Evolutionary conservation across 2,113 vertebrate species (phyloP), one percentile per base, ranked within the genome.

Genomic region (Ranitomeya variabilis): DNA sequence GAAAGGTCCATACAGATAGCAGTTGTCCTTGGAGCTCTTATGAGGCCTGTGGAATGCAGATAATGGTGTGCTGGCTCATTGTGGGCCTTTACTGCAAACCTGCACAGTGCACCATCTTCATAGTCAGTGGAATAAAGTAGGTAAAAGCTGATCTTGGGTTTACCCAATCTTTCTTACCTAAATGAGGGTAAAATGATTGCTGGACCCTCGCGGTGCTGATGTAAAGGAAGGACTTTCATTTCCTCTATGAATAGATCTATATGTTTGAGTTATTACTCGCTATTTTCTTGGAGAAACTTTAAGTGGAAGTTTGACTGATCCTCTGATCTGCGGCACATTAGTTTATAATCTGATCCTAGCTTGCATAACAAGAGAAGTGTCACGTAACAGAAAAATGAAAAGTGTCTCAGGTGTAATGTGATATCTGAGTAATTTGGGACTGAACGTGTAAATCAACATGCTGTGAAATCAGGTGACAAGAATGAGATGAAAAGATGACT

Each of bases 401-500:
- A 13, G 79, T 14, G 79, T 60, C 79, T 80, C n/a, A 59, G 80
- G 60, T 66, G 80, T 64, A 64, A 82, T 82, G 14, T 7, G 59
- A 82, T 82, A 21, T 31, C 62, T 66, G n/a, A 80, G 79, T 37
- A 60, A 80, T 80, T 80, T 80, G 45, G 79, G 79, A 13, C 9
- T 31, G 55, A 80, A 60, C 23, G 14, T 80, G 55, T 57, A 80
- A 80, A 60, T 57, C 16, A 60, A 80, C 79, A 80, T 59, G 79
- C 55, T 60, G 79, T 80, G 79, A 80, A 80, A 80, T 80, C 79
- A 31, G 79, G 23, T 80, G 79, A 80, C 79, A 80, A 59, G 55
- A 59, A 31, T 14, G 37, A 60, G 79, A 80, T 80, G 55, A 80
- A 80, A 80, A 19, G 55, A 80, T 59, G 57, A 80, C 54, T 80